Evolutionary conservation across 2,888 invertebrate genomes (phyloP).

Genomic region (Alitta virens): DNA sequence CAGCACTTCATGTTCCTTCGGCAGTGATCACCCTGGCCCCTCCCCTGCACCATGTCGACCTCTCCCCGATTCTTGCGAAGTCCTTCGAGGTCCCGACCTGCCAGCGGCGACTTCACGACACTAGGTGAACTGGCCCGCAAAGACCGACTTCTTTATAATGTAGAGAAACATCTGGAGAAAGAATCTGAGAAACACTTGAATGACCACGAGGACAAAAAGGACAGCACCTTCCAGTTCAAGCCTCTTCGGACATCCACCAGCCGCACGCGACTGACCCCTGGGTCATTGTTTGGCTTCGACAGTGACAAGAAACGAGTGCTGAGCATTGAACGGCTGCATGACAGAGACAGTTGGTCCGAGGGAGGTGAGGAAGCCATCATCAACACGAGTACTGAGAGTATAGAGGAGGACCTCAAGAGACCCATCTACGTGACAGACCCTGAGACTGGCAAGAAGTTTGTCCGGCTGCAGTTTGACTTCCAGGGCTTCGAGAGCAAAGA

Average conservation of each 20-base stretch:
- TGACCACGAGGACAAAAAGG: background rate
- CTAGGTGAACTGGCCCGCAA: background rate
- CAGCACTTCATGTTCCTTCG: no score
- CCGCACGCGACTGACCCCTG: background rate
- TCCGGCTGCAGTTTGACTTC: constrained; percentile 27
- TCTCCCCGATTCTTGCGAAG: background rate
- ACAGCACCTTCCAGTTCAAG: constrained; percentile 14
- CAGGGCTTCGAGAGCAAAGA: constrained; percentile 21
- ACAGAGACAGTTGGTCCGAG: constrained; percentile 1
- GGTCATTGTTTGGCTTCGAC: background rate
- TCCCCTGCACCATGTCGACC: background rate
- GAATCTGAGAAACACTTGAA: constrained; percentile 15
- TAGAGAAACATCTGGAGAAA: constrained; percentile 15
- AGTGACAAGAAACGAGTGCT: constrained; percentile 5
- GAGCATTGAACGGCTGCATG: constrained; percentile 11
- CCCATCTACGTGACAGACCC: constrained; percentile 22
- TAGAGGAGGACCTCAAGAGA: constrained; percentile 13
- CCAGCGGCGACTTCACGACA: background rate
- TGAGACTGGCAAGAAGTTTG: constrained; percentile 19
- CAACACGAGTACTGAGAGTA: constrained; percentile 12
- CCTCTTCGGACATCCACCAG: constrained; percentile 2
- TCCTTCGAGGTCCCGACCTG: background rate
- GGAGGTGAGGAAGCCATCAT: background rate
- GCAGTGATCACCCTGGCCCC: no score
- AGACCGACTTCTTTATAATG: background rate